Conservation (phyloP, 2,113 vertebrate species). For the Aphyosemion australe region DNA sequence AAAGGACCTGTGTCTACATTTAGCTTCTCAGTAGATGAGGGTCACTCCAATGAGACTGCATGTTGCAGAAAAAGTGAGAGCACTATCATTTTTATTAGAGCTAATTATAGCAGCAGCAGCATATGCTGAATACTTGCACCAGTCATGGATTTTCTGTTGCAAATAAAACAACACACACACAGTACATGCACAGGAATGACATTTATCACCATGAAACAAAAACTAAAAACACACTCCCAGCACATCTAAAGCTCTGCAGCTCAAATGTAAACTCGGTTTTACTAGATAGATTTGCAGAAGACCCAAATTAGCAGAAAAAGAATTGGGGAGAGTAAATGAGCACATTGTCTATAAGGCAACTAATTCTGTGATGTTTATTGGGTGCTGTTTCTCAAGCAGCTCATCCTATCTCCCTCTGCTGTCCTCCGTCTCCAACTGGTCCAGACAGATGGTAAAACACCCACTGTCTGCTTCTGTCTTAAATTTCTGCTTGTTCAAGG, state of each 20-base stretch:
- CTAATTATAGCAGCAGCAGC: slow-evolving; percentile 3
- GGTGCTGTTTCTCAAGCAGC: background rate
- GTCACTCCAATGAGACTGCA: slow-evolving; percentile 50
- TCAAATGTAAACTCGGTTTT: background rate
- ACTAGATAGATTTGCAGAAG: slow-evolving; percentile 30
- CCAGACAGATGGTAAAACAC: background rate
- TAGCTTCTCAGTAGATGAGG: slow-evolving; percentile 45
- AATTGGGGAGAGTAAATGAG: slow-evolving; percentile 16
- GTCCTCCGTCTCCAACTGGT: background rate
- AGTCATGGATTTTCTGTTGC: background rate
- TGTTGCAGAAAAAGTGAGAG: slow-evolving; percentile 22
- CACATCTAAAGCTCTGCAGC: background rate
- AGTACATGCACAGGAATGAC: slow-evolving; percentile 3
- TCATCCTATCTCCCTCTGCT: background rate
- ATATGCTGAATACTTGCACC: slow-evolving; percentile 8
- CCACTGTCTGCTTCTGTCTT: slow-evolving; percentile 2
- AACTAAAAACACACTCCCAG: background rate
- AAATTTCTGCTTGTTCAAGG: background rate
- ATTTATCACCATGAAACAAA: background rate
- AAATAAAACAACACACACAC: background rate
- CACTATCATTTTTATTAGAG: slow-evolving; percentile 12
- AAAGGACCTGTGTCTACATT: slow-evolving; percentile 24
- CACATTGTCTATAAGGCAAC: slow-evolving; percentile 2
- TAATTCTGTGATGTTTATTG: slow-evolving; percentile 13
- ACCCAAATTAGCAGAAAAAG: slow-evolving; percentile 25